Percentiles rank a stretch among this genome's conserved stretches.
These are phyloP conservation scores for Poliocrania exsul DNA, from an alignment of 2,797 vertebrate genomes.

Conservation along the genomic window DNA sequence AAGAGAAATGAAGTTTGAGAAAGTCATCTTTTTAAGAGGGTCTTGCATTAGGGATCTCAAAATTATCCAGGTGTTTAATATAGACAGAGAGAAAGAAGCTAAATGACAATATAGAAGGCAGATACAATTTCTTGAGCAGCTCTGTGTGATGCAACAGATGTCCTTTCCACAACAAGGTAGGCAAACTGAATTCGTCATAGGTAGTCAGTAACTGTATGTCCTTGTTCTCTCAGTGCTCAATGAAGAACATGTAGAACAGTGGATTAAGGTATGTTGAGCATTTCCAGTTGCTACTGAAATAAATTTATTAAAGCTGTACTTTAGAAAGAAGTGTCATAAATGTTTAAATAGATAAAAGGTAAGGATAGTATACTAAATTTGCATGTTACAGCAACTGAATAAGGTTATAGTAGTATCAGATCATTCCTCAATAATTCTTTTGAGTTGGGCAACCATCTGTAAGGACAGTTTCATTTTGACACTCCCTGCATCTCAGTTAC, in stretches of 20 bases:
- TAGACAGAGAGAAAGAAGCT: background rate
- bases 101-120: background rate
- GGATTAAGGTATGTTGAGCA: background rate
- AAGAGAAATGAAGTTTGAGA: background rate
- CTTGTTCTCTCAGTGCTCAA: background rate
- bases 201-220: background rate
- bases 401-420: background rate
- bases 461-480: background rate
- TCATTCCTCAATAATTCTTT: background rate
- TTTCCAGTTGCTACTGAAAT: background rate
- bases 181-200: background rate
- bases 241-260: background rate
- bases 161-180: background rate
- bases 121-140: background rate
- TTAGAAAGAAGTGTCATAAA: background rate
- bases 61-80: background rate
- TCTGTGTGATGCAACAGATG: background rate
- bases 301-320: background rate
- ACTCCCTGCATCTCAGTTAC: background rate
- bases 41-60: background rate
- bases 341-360: background rate
- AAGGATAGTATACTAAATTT: background rate
- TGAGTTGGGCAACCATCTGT: background rate
- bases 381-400: background rate
- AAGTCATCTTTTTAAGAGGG: background rate